Percentiles rank a stretch among this genome's conserved stretches.
phyloP scores from a whole-genome alignment of 2,113 vertebrate species.

The Corythoichthys intestinalis region DNA sequence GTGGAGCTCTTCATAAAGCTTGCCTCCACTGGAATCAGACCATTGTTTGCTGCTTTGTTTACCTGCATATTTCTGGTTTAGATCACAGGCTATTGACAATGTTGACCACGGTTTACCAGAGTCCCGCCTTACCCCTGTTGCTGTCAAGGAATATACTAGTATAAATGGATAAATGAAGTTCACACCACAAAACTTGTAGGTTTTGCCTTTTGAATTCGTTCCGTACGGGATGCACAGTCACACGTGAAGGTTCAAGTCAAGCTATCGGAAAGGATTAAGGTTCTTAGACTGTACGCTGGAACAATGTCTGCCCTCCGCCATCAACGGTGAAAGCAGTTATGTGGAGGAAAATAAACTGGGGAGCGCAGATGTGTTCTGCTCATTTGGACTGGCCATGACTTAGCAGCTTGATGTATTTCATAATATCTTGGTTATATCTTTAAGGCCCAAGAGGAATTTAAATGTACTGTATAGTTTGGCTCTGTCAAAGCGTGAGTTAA shows the following conservation, averaged over 20 bases:
- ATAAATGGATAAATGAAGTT: not conserved
- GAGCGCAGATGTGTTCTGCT: not conserved
- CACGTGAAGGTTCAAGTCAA: slow-evolving; percentile 26
- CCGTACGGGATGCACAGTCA: slow-evolving; percentile 19
- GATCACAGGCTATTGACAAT: slow-evolving; percentile 2
- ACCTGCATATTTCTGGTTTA: not conserved
- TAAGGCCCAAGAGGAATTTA: not conserved
- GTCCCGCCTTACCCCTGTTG: not conserved
- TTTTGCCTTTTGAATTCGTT: not conserved
- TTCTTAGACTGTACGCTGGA: slow-evolving; percentile 25
- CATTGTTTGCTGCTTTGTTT: not conserved
- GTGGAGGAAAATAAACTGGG: not conserved
- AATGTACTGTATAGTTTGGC: not conserved
- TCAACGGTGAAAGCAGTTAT: not conserved
- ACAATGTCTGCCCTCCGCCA: slow-evolving; percentile 14
- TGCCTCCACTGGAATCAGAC: not conserved
- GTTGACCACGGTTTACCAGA: not conserved
- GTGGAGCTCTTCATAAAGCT: not conserved
- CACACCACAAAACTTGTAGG: not conserved
- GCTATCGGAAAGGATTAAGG: slow-evolving; percentile 37
- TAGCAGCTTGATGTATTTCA: not conserved
- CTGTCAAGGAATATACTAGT: not conserved
- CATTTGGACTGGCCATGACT: slow-evolving; percentile 1
- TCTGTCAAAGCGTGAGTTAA: slow-evolving; percentile 3
- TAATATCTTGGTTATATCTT: not conserved